These are phyloP conservation scores for Pseudorasbora parva DNA, from an alignment of 2,113 vertebrate species.

Conservation along the genomic window DNA sequence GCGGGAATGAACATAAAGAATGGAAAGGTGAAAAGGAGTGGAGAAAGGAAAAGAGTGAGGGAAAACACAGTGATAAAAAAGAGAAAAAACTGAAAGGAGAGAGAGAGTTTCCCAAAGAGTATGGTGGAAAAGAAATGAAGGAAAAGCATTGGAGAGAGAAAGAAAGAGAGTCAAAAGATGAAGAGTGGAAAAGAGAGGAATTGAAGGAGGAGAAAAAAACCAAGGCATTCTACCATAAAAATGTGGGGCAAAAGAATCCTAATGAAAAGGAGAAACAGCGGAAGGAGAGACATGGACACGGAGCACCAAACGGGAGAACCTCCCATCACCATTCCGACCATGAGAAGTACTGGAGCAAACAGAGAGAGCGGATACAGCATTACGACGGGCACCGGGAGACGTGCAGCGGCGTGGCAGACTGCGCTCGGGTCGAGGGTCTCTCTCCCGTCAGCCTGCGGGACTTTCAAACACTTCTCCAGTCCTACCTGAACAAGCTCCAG, in stretches of 20 bases:
- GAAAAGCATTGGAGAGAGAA: constrained; percentile 31
- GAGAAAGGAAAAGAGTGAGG: constrained; percentile 1
- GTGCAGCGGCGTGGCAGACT: constrained; percentile 75
- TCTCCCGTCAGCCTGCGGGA: constrained; percentile 75
- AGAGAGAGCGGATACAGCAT: constrained; percentile 64
- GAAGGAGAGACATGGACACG: constrained; percentile 48
- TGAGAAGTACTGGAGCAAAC: constrained; percentile 67
- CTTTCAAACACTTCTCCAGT: constrained; percentile 78
- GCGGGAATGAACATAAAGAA: constrained; percentile 5
- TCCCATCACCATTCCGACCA: not conserved
- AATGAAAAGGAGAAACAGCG: not conserved
- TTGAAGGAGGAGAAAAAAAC: constrained; percentile 56
- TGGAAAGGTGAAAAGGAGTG: constrained; percentile 27
- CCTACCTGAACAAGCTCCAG: constrained; percentile 74
- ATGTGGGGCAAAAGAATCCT: not conserved
- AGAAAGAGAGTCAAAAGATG: constrained; percentile 44
- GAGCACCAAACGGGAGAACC: constrained; percentile 27
- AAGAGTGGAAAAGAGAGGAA: constrained; percentile 24
- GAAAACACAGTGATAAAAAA: constrained; percentile 32
- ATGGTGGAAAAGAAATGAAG: constrained; percentile 18
- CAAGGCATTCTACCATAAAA: constrained; percentile 12
- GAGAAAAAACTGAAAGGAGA: constrained; percentile 33
- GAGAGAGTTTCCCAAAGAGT: constrained; percentile 4
- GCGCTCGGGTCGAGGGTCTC: constrained; percentile 81
- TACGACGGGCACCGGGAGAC: constrained; percentile 68